Conservation (phyloP, 2,888 invertebrate genomes). For the Leucophenga maculata region DNA sequence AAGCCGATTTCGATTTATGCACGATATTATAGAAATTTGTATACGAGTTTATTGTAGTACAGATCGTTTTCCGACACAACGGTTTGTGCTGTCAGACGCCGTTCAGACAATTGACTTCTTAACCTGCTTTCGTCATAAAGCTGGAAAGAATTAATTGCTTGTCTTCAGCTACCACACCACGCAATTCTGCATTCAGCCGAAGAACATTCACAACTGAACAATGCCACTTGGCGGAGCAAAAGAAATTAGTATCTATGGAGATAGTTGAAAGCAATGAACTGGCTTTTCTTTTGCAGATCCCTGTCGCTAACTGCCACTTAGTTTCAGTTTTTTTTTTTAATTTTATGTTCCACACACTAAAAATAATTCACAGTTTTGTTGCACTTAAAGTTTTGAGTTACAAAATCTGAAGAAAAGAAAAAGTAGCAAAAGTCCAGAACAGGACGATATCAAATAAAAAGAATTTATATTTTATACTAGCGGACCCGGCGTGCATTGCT, state of each 20-base stretch:
- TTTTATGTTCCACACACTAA: background rate
- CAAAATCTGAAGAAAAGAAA: too few relatives aligned
- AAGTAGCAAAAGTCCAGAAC: too few relatives aligned
- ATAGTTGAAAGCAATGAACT: constrained; percentile 8
- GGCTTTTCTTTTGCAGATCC: too few relatives aligned
- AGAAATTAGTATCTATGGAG: background rate
- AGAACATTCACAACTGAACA: background rate
- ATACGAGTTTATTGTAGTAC: too few relatives aligned
- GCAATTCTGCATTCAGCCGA: constrained; percentile 46
- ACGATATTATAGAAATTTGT: too few relatives aligned
- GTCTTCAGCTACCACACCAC: constrained; percentile 54
- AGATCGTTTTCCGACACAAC: background rate
- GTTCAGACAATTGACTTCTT: constrained; percentile 51
- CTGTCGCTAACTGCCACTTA: too few relatives aligned
- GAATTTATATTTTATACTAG: too few relatives aligned
- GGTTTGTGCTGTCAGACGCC: constrained; percentile 23
- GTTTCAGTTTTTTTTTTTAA: too few relatives aligned
- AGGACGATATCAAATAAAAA: too few relatives aligned
- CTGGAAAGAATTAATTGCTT: constrained; percentile 54
- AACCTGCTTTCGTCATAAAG: constrained; percentile 47
- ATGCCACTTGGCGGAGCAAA: constrained; percentile 15
- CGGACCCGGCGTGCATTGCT: too few relatives aligned
- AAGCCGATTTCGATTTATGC: background rate
- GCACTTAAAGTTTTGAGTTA: too few relatives aligned
- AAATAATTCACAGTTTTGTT: constrained; percentile 36